Evolutionary conservation across 1,140 invertebrate species (phyloP).

Genomic region (Brachionus rotundiformis): DNA sequence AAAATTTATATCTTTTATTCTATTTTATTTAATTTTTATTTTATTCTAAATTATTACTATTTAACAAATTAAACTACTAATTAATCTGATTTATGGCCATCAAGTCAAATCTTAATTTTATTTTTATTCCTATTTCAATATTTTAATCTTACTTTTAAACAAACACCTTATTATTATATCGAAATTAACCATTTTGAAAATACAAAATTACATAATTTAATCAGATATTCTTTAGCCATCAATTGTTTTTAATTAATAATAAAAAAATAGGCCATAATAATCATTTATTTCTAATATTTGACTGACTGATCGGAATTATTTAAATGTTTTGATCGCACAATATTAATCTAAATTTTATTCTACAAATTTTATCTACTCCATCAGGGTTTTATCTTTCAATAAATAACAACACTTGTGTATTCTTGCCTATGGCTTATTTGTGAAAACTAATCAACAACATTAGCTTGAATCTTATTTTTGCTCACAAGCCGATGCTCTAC

Average conservation of each 20-base stretch:
- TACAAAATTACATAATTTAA: too few relatives aligned
- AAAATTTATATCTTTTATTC: neutral
- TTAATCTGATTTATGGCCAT: neutral
- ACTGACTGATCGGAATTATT: neutral
- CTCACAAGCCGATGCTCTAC: too few relatives aligned
- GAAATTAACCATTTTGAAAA: too few relatives aligned
- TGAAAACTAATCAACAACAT: conserved; percentile 2
- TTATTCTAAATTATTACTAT: neutral
- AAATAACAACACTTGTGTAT: neutral
- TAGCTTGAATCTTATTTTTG: neutral
- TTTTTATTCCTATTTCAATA: neutral
- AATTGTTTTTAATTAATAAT: neutral
- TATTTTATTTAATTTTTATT: neutral
- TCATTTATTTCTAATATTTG: conserved; percentile 10
- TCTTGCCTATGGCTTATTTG: conserved; percentile 3
- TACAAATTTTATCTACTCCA: neutral
- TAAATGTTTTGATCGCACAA: neutral
- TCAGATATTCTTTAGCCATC: too few relatives aligned
- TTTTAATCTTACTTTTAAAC: too few relatives aligned
- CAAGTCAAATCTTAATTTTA: neutral
- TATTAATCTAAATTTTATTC: neutral
- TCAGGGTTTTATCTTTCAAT: neutral
- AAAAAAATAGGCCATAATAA: neutral
- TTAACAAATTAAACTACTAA: neutral
- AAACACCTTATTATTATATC: too few relatives aligned